Evolutionary conservation across 1,140 invertebrate species (phyloP), one percentile per base, ranked within the genome.

Genomic region (Drosophila teissieri): DNA sequence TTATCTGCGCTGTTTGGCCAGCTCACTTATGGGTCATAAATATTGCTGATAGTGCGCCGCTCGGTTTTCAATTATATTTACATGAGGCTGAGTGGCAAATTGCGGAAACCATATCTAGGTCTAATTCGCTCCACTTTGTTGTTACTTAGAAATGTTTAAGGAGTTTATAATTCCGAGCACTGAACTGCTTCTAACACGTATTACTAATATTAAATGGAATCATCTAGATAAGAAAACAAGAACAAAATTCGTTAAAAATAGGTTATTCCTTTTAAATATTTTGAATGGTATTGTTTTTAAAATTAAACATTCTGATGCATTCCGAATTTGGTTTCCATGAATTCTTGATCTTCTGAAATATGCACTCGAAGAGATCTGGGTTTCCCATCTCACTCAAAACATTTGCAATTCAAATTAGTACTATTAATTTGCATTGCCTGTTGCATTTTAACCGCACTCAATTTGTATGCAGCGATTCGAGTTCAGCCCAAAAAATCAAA

Each of bases 391-490:
- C 48, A 11, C 17, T 19, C 17, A 19, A 52, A 3, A 3, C 10
- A 72, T 80, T 73, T 81, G 7, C 52, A 63, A 80, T 57, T 63
- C 37, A 55, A 81, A 81, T 31, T 15, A 19, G 49, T 65, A 24
- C 31, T 14, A 48, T 37, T 57, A 44, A 31, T 44, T 54, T 37
- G 37, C 12, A 55, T 45, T 45, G 27, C 14, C 15, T 61, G 52
- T 65, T 52, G 31, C 19, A 67, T 75, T 52, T 79, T 15, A 34
- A 72, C 40, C 63, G 61, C 65, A 73, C 49, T 34, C 4, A 64
- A 56, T 68, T 85, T 49, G 52, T 64, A 75, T 75, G 44, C 73
- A 56, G n/a, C 24, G 11, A 11, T 42, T 44, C 40, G n/a, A 45
- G 48, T 69, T 60, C 42, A 37, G 48, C 40, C 48, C 22, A 53